Evolutionary conservation across 2,888 invertebrate genomes (phyloP).

Genomic region (Campoplex capitator): DNA sequence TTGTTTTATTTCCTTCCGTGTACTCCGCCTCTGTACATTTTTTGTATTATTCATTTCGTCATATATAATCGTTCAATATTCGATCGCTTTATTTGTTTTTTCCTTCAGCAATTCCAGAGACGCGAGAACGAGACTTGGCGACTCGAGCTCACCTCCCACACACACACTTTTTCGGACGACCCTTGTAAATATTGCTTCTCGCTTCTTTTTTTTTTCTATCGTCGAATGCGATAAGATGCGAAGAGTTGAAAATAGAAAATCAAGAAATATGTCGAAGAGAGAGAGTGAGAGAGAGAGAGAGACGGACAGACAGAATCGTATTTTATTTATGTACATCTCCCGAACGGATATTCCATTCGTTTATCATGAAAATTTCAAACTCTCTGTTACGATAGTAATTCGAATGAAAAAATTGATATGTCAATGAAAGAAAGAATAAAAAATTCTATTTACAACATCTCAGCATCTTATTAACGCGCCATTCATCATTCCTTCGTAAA

Average conservation of each 20-base stretch:
- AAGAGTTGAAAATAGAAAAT: slow-evolving; percentile 61
- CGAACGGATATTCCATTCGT: slow-evolving; percentile 34
- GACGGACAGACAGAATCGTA: slow-evolving; percentile 51
- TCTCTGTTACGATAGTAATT: neutral
- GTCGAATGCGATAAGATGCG: slow-evolving; percentile 56
- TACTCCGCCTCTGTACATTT: slow-evolving; percentile 6
- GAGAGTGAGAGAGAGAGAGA: slow-evolving; percentile 26
- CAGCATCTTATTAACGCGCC: slow-evolving; percentile 57
- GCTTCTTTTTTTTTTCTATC: slow-evolving; percentile 21
- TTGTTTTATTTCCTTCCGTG: neutral
- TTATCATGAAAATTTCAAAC: neutral
- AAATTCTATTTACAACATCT: slow-evolving; percentile 62
- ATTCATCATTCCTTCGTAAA: slow-evolving; percentile 38
- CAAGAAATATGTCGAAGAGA: slow-evolving; percentile 8
- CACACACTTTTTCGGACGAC: neutral
- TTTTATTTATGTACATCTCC: slow-evolving; percentile 63
- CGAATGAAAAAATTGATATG: slow-evolving; percentile 35
- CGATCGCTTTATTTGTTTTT: neutral
- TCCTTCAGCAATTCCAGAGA: slow-evolving; percentile 19
- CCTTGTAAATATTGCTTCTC: slow-evolving; percentile 8
- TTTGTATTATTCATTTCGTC: neutral
- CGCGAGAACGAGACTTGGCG: slow-evolving; percentile 31
- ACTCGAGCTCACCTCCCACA: slow-evolving; percentile 2
- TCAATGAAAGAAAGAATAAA: neutral
- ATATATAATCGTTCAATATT: neutral